Evolutionary conservation across 2,888 invertebrate species (phyloP), one percentile per base, ranked within the genome.

Genomic region (Elaeidobius kamerunicus): DNA sequence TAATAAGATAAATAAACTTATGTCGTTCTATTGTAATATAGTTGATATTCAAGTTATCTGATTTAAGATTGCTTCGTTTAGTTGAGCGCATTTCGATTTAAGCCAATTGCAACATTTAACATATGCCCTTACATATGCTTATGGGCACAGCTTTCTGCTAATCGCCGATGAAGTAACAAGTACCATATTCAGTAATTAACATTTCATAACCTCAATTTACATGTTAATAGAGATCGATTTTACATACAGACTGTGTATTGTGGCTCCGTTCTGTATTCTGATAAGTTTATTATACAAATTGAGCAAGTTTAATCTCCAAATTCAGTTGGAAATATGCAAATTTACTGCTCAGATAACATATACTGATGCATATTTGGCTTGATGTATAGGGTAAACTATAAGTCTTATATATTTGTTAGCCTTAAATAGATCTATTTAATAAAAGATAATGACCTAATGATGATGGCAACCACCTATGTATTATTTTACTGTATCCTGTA

Each of bases 171-270:
- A 44, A 44, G 34, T 35, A 44, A 35, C 23, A 35, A 44, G 35
- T 20, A 20, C 18, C 35, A 28, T 18, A 36, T 43, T 41, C 42
- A 32, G 28, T 45, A 38, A 51, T 45, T 51, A 45, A 40, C 51
- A 45, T 45, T 51, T 51, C 45, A 51, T 51, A 51, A 34, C 45
- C 30, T 28, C 39, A 23, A 51, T 51, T 45, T 51, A 40, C 51
- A 51, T 51, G 39, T 28, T 43, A 51, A 51, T 51, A 51, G 19
- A 27, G 43, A 43, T 39, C 45, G 28, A 51, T 36, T 51, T 51
- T 45, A 34, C 51, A 51, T 51, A 45, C 45, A 45, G 45, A 44
- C 45, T 35, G 45, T 45, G 36, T 45, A 45, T 45, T 51, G 51
- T 39, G 51, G 27, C 20, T 34, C 20, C 12, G 23, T 39, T 46